Evolutionary conservation across 2,113 vertebrate genomes (phyloP).

Genomic region (Monopterus albus): DNA sequence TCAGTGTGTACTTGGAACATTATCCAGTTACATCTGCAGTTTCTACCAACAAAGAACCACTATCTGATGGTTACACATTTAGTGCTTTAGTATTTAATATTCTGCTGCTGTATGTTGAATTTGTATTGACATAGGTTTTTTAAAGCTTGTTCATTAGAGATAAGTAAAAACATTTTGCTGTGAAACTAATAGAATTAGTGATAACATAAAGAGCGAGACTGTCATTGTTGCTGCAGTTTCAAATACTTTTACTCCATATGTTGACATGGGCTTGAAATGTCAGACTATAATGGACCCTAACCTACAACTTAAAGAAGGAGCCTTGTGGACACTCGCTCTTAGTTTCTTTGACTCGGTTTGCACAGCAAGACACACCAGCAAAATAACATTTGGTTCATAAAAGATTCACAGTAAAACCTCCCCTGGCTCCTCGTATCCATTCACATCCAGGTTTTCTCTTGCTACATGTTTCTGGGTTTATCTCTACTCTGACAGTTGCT

Average conservation of each 20-base stretch:
- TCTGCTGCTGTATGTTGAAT: too few species aligned
- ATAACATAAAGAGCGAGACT: neutral
- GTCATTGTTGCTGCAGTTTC: neutral
- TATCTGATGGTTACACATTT: too few species aligned
- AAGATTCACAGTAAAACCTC: constrained; percentile 60
- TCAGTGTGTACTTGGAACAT: too few species aligned
- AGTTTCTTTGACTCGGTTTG: constrained; percentile 31
- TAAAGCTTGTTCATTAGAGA: neutral
- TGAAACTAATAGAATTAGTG: neutral
- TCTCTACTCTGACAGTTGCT: constrained; percentile 11
- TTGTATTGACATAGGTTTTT: neutral
- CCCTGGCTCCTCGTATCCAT: constrained; percentile 6
- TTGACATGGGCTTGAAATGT: neutral
- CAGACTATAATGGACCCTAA: neutral
- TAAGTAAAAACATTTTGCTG: neutral
- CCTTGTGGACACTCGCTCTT: neutral
- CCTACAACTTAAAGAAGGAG: constrained; percentile 10
- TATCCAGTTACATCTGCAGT: too few species aligned
- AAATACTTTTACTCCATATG: neutral
- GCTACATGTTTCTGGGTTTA: constrained; percentile 58
- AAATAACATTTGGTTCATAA: constrained; percentile 57
- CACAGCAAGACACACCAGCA: constrained; percentile 73
- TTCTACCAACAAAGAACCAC: too few species aligned
- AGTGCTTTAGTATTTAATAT: too few species aligned
- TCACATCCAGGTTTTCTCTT: constrained; percentile 26